These are phyloP conservation scores for Exocentrus adspersus DNA, from an alignment of 2,888 invertebrate genomes.

Conservation along the genomic window DNA sequence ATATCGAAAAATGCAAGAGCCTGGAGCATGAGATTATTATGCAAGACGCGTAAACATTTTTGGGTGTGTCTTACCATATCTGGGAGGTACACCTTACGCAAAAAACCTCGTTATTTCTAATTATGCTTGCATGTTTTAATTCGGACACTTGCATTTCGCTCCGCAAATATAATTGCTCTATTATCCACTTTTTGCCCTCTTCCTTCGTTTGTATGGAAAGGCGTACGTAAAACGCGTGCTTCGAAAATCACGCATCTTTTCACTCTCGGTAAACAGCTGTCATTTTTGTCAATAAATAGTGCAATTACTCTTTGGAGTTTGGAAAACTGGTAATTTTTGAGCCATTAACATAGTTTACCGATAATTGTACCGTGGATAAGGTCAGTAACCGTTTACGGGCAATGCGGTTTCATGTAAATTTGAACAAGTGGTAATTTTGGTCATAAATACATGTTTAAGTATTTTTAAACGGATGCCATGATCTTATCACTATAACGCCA, in stretches of 20 bases:
- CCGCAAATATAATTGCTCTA: slow-evolving; percentile 12
- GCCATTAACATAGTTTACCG: background rate
- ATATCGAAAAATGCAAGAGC: too few species aligned
- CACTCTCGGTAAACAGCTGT: slow-evolving; percentile 24
- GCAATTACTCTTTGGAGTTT: slow-evolving; percentile 3
- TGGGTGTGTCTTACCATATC: slow-evolving; percentile 4
- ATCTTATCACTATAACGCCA: too few species aligned
- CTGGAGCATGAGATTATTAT: too few species aligned
- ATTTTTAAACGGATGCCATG: too few species aligned
- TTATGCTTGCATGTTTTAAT: slow-evolving; percentile 15
- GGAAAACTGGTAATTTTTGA: background rate
- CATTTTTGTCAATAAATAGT: slow-evolving; percentile 16
- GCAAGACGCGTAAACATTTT: background rate
- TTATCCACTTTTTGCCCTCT: slow-evolving; percentile 4
- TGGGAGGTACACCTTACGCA: background rate
- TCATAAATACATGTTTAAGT: too few species aligned
- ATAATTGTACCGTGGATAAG: background rate
- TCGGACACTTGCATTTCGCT: background rate
- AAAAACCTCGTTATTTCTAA: slow-evolving; percentile 3
- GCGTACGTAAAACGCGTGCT: slow-evolving; percentile 24
- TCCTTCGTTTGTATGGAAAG: background rate
- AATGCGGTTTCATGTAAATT: background rate
- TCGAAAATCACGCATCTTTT: slow-evolving; percentile 15
- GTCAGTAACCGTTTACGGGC: background rate
- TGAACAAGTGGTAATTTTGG: too few species aligned